These are phyloP conservation scores for Lipophrys pholis DNA, from an alignment of 2,113 vertebrate species.

Conservation along the genomic window DNA sequence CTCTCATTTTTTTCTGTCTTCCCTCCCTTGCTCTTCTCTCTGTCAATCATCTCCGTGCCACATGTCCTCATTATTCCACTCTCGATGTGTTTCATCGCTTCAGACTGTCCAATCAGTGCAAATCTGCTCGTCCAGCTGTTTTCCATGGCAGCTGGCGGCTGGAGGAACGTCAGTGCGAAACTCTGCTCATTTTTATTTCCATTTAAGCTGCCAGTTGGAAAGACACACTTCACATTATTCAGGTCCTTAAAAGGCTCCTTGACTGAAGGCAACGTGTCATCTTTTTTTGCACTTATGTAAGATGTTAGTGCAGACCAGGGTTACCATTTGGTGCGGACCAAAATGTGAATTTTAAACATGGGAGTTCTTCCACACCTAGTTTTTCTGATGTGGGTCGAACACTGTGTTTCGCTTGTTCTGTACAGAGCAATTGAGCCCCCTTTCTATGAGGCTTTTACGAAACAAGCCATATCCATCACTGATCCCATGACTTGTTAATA, in stretches of 20 bases:
- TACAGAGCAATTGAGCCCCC: no score
- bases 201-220: conserved; percentile 22
- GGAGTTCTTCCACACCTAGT: no score
- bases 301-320: no score
- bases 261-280: not conserved
- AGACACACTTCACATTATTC: conserved; percentile 3
- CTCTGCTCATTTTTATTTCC: conserved; percentile 25
- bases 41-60: conserved; percentile 51
- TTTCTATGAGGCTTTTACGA: no score
- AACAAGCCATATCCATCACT: no score
- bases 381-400: no score
- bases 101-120: conserved; percentile 15
- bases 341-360: not conserved
- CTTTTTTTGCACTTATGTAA: not conserved
- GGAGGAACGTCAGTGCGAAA: not conserved
- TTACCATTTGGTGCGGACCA: not conserved
- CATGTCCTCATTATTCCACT: conserved; percentile 30
- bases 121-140: conserved; percentile 30
- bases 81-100: not conserved
- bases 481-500: no score
- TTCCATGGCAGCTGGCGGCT: conserved; percentile 13
- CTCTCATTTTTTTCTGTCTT: conserved; percentile 53
- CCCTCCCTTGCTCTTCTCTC: conserved; percentile 17
- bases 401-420: no score
- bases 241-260: not conserved